Conservation (phyloP, 2,888 invertebrate species). For the Dasysyrphus tricinctus region DNA sequence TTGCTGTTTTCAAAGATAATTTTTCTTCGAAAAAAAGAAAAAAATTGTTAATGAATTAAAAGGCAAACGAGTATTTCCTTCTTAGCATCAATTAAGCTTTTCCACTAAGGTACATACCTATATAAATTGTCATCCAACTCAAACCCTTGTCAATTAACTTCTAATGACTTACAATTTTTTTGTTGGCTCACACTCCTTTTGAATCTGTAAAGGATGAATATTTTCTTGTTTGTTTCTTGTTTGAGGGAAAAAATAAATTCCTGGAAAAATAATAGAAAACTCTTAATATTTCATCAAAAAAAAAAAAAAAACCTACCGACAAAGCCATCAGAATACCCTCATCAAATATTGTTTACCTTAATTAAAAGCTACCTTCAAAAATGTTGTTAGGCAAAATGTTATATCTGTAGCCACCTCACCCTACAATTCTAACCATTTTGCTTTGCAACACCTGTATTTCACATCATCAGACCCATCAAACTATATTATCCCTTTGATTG, state of each 20-base stretch:
- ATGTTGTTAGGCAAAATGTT: constrained; percentile 31
- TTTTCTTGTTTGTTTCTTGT: not conserved
- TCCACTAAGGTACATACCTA: not conserved
- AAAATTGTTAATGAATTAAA: constrained; percentile 22
- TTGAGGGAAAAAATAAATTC: not conserved
- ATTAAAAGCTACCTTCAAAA: constrained; percentile 53
- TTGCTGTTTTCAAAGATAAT: not conserved
- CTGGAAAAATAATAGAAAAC: not conserved
- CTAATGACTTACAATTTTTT: constrained; percentile 16
- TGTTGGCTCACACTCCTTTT: not conserved
- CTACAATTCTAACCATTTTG: not conserved
- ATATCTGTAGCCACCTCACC: not conserved
- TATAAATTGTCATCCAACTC: constrained; percentile 27
- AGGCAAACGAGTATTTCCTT: constrained; percentile 15
- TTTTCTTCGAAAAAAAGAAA: not conserved
- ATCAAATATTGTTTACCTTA: constrained; percentile 66
- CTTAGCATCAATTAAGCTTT: constrained; percentile 24
- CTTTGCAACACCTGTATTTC: constrained; percentile 47
- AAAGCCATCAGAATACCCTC: constrained; percentile 49
- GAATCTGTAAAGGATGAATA: not conserved
- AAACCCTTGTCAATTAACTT: constrained; percentile 33
- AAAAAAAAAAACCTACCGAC: not conserved
- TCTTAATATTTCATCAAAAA: not conserved
- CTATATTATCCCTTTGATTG: constrained; percentile 19
- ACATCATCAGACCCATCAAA: constrained; percentile 31